These are phyloP conservation scores for Varanus komodoensis DNA, from an alignment of 2,113 vertebrate genomes.

Conservation along the genomic window DNA sequence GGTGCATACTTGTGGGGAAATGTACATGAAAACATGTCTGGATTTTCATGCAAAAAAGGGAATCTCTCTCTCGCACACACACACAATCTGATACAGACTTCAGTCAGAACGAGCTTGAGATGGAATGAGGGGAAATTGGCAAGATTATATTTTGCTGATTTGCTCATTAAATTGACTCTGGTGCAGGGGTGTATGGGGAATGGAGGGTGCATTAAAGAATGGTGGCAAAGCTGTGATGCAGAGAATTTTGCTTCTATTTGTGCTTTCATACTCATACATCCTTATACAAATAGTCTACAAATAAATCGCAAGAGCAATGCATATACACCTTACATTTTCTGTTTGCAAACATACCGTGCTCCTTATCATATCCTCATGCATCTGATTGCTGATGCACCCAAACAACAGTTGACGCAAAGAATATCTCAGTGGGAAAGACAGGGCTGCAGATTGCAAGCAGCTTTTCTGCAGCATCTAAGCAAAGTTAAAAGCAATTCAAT, in stretches of 20 bases:
- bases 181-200: no score
- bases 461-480: constrained; percentile 10
- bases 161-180: no score
- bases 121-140: no score
- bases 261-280: background rate
- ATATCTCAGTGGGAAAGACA: background rate
- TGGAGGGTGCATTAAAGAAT: background rate
- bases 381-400: background rate
- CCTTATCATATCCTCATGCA: rapidly evolving
- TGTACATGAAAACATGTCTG: no score
- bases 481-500: constrained; percentile 37
- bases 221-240: background rate
- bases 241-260: background rate
- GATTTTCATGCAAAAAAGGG: no score
- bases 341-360: background rate
- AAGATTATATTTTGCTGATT: no score
- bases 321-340: constrained; percentile 9
- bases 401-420: rapidly evolving
- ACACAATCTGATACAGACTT: no score
- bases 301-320: rapidly evolving
- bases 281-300: background rate
- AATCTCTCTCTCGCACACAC: no score
- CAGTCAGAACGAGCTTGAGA: no score
- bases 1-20: no score
- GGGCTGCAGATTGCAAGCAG: background rate